These are phyloP conservation scores for Drosophila orosa DNA, from an alignment of 1,140 invertebrate genomes.

Conservation along the genomic window DNA sequence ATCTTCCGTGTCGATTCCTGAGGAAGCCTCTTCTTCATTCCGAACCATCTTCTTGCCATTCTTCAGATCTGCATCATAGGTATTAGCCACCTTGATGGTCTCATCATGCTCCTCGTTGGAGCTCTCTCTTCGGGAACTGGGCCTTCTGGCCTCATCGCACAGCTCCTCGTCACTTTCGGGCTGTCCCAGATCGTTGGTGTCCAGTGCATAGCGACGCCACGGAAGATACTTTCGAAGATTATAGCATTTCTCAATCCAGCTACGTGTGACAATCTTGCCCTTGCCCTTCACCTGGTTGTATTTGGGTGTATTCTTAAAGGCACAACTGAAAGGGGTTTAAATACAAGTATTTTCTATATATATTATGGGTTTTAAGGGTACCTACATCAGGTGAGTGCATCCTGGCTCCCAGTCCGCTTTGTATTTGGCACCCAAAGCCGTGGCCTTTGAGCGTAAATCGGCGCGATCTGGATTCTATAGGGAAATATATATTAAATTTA, in stretches of 20 bases:
- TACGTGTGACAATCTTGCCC: slow-evolving; percentile 89
- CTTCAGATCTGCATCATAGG: neutral
- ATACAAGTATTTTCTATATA: no score
- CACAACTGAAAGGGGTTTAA: slow-evolving; percentile 87
- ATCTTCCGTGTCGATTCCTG: slow-evolving; percentile 85
- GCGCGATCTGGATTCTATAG: slow-evolving; percentile 90
- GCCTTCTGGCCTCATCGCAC: slow-evolving; percentile 74
- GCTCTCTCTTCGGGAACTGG: slow-evolving; percentile 10
- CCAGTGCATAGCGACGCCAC: slow-evolving; percentile 89
- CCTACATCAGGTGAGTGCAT: slow-evolving; percentile 69
- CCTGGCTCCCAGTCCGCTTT: slow-evolving; percentile 79
- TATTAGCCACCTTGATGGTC: neutral
- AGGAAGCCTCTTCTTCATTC: slow-evolving; percentile 26
- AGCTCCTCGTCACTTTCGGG: slow-evolving; percentile 86
- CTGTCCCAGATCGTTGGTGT: slow-evolving; percentile 84
- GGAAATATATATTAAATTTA: neutral
- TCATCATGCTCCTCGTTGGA: slow-evolving; percentile 5
- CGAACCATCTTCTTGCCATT: neutral
- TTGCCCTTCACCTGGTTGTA: slow-evolving; percentile 89
- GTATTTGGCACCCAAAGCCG: slow-evolving; percentile 92
- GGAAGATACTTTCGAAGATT: slow-evolving; percentile 87
- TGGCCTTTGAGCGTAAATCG: slow-evolving; percentile 88
- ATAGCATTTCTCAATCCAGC: slow-evolving; percentile 91
- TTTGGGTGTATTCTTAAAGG: slow-evolving; percentile 95
- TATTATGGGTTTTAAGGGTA: neutral